phyloP scores from a whole-genome alignment of 2,113 vertebrate genomes.

The Antigone vipio region DNA sequence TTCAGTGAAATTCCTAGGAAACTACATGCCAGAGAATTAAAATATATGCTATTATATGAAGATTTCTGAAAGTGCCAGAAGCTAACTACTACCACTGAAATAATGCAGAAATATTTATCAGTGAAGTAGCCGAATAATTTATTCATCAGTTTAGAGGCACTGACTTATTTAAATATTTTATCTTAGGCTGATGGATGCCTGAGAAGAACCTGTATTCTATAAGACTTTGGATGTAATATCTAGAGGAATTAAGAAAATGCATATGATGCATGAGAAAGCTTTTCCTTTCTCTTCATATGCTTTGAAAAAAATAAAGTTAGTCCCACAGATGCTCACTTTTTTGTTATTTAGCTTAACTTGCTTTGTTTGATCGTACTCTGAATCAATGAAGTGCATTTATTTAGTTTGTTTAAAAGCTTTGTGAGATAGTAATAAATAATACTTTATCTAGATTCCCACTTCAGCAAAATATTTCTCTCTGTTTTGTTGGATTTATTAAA shows the following conservation, averaged over 20 bases:
- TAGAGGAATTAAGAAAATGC: background rate
- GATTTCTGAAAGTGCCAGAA: background rate
- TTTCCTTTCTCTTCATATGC: background rate
- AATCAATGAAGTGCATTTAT: background rate
- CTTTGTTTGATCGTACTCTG: background rate
- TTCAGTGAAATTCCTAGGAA: background rate
- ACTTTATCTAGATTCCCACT: background rate
- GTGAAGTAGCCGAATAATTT: background rate
- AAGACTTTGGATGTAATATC: background rate
- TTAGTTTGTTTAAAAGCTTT: background rate
- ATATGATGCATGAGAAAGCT: background rate
- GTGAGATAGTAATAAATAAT: background rate
- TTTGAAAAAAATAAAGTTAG: background rate
- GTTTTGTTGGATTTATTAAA: background rate
- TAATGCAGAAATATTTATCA: background rate
- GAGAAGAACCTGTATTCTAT: background rate
- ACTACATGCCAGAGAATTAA: background rate
- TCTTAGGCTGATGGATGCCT: background rate
- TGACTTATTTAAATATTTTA: background rate
- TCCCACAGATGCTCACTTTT: background rate
- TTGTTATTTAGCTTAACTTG: background rate
- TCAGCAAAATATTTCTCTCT: background rate
- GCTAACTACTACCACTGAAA: background rate
- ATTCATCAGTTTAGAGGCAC: background rate
- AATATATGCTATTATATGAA: background rate